Base-by-base conservation (phyloP, 1,140 invertebrate genomes). In the Nymphalis io region DNA sequence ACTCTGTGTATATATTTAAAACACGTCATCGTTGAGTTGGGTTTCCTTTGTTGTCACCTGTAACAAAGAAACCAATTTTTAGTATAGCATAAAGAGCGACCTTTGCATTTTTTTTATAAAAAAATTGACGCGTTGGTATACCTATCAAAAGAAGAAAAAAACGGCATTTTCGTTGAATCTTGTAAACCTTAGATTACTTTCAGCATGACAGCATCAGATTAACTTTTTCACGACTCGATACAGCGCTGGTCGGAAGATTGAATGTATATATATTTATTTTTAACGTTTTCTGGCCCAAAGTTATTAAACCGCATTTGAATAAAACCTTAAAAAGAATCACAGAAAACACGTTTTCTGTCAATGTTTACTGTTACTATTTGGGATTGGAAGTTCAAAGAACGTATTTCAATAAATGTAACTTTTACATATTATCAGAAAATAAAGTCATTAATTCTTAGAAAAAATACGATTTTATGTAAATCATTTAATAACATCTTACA, bases 1-100 rank as follows among this genome's bases (percentile, higher is more conserved):
- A 62, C 51, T 23, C 57, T 46, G 42, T 71, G 48, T 61, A 70
- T 70, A 65, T 61, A 70, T 73, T 72, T 71, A 60, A 58, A 71
- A 61, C 65, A 75, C 65, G 48, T 68, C 69, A 75, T 72, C 55
- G 55, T 61, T 75, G 74, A 75, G 67, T 67, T 70, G 74, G 70
- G 74, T 76, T 70, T 39, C 74, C 70, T 76, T 67, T 76, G 64
- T 72, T 71, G 74, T 74, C 78, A 79, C 76, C 82, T 83, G 80
- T 58, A 83, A 83, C 81, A 81, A 83, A 75, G 76, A 75, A 80
- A 77, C 75, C 73, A 74, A 78, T 72, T 72, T 72, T 70, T 70
- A 70, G 48, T 63, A 64, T 65, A 42, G 61, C 51, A 44, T 65
- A 72, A 72, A 72, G 59, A 71, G 38, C 59, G 70, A 65, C 64